Evolutionary conservation across 2,888 invertebrate genomes (phyloP).

Genomic region (Xestia ashworthii): DNA sequence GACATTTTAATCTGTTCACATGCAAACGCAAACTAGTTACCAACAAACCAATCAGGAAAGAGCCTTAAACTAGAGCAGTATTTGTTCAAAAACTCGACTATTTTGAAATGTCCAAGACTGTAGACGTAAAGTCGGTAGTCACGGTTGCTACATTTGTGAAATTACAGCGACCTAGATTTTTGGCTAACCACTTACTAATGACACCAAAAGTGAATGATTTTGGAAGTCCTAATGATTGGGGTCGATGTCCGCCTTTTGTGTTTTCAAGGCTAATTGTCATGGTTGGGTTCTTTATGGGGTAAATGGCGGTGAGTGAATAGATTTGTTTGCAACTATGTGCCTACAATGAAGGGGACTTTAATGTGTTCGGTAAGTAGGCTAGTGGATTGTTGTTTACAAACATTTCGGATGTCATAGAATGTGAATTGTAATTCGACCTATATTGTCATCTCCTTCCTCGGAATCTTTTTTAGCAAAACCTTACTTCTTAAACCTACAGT

Average conservation of each 20-base stretch:
- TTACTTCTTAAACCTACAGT: background rate
- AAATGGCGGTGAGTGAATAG: slow-evolving; percentile 41
- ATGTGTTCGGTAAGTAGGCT: slow-evolving; percentile 2
- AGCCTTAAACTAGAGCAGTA: slow-evolving; percentile 50
- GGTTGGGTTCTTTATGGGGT: slow-evolving; percentile 49
- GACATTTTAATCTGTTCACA: slow-evolving; percentile 53
- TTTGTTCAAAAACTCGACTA: slow-evolving; percentile 47
- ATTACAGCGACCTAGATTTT: slow-evolving; percentile 68
- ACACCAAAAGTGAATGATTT: slow-evolving; percentile 58
- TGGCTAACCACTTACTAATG: slow-evolving; percentile 58
- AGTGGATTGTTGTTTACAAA: slow-evolving; percentile 40
- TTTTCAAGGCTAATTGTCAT: slow-evolving; percentile 54
- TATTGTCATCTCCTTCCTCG: background rate
- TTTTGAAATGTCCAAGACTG: slow-evolving; percentile 45
- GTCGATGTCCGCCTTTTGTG: slow-evolving; percentile 51
- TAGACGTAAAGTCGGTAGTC: slow-evolving; percentile 55
- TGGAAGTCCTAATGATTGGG: slow-evolving; percentile 48
- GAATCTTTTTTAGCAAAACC: background rate
- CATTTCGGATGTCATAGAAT: background rate
- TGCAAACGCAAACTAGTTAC: slow-evolving; percentile 54
- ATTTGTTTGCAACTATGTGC: slow-evolving; percentile 28
- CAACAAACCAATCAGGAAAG: slow-evolving; percentile 46
- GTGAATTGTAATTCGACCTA: background rate
- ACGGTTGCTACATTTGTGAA: slow-evolving; percentile 70
- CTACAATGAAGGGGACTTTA: slow-evolving; percentile 33